Percentiles rank a stretch among this genome's conserved stretches.
These are phyloP conservation scores for Chalcis sispes DNA, from an alignment of 2,888 invertebrate genomes.

Conservation along the genomic window DNA sequence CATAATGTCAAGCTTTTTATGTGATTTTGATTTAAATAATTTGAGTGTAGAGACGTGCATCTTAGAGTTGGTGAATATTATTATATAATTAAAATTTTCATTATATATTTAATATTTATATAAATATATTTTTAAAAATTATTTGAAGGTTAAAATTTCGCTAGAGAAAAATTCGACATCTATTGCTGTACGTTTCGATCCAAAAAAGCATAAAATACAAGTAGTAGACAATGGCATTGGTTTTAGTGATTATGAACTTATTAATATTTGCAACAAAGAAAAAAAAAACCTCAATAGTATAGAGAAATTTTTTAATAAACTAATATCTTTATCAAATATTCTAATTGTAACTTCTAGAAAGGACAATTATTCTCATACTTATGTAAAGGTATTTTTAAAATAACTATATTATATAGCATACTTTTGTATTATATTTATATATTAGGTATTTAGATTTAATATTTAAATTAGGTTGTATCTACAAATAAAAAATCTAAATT, in stretches of 20 bases:
- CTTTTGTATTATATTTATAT: conserved; percentile 10
- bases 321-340: conserved; percentile 78
- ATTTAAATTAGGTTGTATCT: conserved; percentile 31
- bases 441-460: not conserved
- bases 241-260: conserved; percentile 79
- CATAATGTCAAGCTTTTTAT: conserved; percentile 16
- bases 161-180: conserved; percentile 84
- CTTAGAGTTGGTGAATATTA: conserved; percentile 47
- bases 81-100: not conserved
- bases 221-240: conserved; percentile 88
- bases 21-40: conserved; percentile 10
- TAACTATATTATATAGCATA: conserved; percentile 18
- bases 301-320: conserved; percentile 66
- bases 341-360: conserved; percentile 81
- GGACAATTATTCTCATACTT: conserved; percentile 77
- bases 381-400: conserved; percentile 78
- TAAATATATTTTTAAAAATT: not conserved
- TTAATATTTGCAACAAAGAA: conserved; percentile 77
- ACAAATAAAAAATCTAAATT: conserved; percentile 52
- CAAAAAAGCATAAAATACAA: conserved; percentile 81
- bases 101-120: conserved; percentile 7
- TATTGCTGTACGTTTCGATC: conserved; percentile 83
- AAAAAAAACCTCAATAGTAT: not conserved
- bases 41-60: conserved; percentile 50
- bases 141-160: conserved; percentile 82